phyloP scores from a whole-genome alignment of 2,113 vertebrate species.

The Nanorana parkeri region DNA sequence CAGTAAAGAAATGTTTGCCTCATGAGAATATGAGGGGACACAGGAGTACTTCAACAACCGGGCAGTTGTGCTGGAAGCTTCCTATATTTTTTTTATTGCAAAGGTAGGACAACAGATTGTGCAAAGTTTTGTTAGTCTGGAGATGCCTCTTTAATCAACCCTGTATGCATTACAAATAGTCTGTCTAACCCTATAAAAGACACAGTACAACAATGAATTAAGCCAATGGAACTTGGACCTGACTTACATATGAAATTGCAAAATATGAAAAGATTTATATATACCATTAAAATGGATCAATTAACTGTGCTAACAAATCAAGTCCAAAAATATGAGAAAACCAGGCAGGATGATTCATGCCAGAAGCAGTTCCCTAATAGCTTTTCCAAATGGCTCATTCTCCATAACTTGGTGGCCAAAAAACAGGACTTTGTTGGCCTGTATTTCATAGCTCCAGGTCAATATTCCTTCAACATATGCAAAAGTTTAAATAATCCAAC shows the following conservation, averaged over 20 bases:
- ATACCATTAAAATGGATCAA: conserved; percentile 37
- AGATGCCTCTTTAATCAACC: too few species aligned
- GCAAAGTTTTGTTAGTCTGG: too few species aligned
- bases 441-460: conserved; percentile 4
- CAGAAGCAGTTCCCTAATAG: conserved; percentile 10
- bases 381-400: conserved; percentile 30
- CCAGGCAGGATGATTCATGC: conserved; percentile 7
- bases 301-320: conserved; percentile 18
- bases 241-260: not conserved
- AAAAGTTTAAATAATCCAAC: conserved; percentile 43
- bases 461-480: conserved; percentile 29
- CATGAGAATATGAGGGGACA: too few species aligned
- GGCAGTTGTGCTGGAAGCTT: too few species aligned
- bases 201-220: not conserved
- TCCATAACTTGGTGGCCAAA: not conserved
- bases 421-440: conserved; percentile 26
- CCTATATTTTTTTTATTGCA: too few species aligned
- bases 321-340: not conserved
- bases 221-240: not conserved
- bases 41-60: too few species aligned
- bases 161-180: too few species aligned
- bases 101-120: too few species aligned
- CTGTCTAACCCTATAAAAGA: too few species aligned
- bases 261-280: conserved; percentile 16
- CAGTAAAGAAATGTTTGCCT: too few species aligned